Base-by-base conservation (phyloP, 2,888 invertebrate species). In the Cosmia pyralina region DNA sequence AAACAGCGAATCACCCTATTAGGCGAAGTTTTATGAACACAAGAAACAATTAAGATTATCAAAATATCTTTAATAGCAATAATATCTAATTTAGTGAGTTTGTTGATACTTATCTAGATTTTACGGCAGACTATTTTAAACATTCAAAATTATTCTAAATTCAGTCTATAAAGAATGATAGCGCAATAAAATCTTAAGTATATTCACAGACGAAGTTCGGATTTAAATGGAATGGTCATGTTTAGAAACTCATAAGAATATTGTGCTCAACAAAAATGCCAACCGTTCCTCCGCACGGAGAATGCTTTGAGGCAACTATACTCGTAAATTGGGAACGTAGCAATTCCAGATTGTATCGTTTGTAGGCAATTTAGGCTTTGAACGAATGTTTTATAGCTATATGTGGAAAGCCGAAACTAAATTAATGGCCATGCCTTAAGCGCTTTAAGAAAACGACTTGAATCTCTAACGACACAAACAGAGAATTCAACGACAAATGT, bases 151-250 rank as follows among this genome's bases (percentile, higher is more conserved):
- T 86, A 88, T 90, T 87, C 86, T 72, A 72, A 89, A 87, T 86
- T 83, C 81, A 79, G 81, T 83, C 88, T 90, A 90, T 91, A 92
- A 90, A 91, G 90, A 93, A 92, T 93, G 92, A 94, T 91, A 90
- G 91, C 86, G 88, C 78, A 89, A 93, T 93, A 93, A 93, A 94
- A 92, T 88, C 87, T 92, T 91, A 88, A 93, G 92, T 90, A 91
- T 92, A 93, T 92, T 90, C 90, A 90, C 80, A 89, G 85, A 87
- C 88, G 87, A 89, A 89, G 87, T 85, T 87, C 85, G 90, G 90
- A 89, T 92, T 92, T 90, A 92, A 94, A 93, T 92, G 93, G 92
- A 93, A 94, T 94, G 93, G 89, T 92, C 92, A 92, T 94, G 94
- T 95, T 94, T 94, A 90, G 92, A 91, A 92, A 93, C 92, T 92